Base-by-base conservation (phyloP, 2,113 vertebrate species). In the Neogobius melanostomus region DNA sequence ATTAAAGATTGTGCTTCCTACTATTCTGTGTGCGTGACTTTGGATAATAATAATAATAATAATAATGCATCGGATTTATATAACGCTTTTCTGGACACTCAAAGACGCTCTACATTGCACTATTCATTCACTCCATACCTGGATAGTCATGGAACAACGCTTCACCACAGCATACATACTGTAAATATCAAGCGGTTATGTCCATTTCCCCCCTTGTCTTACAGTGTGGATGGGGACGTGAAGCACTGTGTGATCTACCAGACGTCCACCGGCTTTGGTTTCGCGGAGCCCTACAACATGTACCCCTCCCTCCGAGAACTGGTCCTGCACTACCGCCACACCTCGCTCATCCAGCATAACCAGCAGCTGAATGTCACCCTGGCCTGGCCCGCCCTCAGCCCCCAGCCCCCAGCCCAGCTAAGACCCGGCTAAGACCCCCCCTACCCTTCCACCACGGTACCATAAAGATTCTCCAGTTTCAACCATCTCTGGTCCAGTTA, bases 161-260 rank as follows among this genome's bases (percentile, higher is more conserved):
- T 21, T 36, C 28, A 36, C 28, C 28, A 36, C 28, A 36, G 28
- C 3, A 36, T 36, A 36, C 28, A 36, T 36, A 21, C 21, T 21
- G 21, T 21, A 36, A 36, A 36, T 36, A 36, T 36, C 21, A 21
- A 21, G 21, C 21, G 21, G 21, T 21, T 21, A 21, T 1, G 15
- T 16, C 6, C 6, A 16, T 53, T 53, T 53, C 14, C 6, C 14
- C 2, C 7, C 12, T 57, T 50, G 0, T n/a, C 0, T 56, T 63
- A 78, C 80, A 99, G 98, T 71, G 95, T 95, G 89, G 95, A 98
- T 7, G 94, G 96, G 0, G 96, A 98, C 75, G 96, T 98, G 68
- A 99, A 99, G 91, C 97, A 99, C 84, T 99, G 98, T 71, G 96
- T 99, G 88, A 99, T 99, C 89, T 95, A 98, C 93, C 97, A 96